Evolutionary conservation across 2,797 vertebrate genomes (phyloP), one percentile per base, ranked within the genome.

Genomic region (Botia almorhae): DNA sequence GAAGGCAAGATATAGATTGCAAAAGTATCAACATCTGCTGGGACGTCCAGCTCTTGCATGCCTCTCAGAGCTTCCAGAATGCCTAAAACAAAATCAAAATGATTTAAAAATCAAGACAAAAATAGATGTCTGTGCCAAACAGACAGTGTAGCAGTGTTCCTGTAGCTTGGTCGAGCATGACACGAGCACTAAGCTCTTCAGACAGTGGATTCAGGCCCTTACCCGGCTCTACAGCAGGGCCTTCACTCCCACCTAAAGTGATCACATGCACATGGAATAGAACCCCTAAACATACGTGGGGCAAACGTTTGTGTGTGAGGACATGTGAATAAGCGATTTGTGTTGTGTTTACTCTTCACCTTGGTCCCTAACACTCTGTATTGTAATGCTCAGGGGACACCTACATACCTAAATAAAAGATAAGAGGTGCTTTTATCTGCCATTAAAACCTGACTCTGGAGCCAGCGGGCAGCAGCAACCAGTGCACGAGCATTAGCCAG

Each of bases 371-470:
- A 76, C 77, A 84, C 88, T 85, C 82, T 86, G 85, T 87, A 89
- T 87, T 81, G 72, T 51, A 53, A 81, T 80, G 77, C 91, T 90
- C 90, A 23, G 74, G 89, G 89, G 92, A 91, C 58, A 67, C 74
- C 72, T 86, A 85, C 90, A 92, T 89, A 93, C 92, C 92, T 93
- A 83, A 94, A 95, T 95, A 92, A 94, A 93, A 92, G 83, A 94
- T 93, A 89, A 93, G 87, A 65, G 67, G 55, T 87, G 93, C 93
- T 95, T 94, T 94, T 93, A 94, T 91, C 89, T 58, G 86, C 93
- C 91, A 93, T 93, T 92, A 94, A 90, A 94, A 90, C 90, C 88
- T 53, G 72, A 67, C 83, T 81, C 61, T 77, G 74, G 80, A 60
- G n/a, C 50, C 50, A 39, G 50, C 19, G 65, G 48, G 3, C 11